phyloP scores from a whole-genome alignment of 1,140 invertebrate genomes.

The Caenorhabditis brenneri region DNA sequence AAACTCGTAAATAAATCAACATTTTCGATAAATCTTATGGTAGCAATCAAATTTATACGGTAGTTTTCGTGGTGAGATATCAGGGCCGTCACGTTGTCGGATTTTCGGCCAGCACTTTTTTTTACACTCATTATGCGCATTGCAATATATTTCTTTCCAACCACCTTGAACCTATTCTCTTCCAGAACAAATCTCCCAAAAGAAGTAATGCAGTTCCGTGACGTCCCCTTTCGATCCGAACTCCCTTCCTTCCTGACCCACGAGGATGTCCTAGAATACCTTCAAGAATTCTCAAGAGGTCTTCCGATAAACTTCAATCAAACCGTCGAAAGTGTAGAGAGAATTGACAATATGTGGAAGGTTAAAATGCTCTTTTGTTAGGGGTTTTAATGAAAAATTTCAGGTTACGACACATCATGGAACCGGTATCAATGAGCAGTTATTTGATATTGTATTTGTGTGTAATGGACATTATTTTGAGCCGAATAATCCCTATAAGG shows the following conservation, averaged over 20 bases:
- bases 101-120: too few species aligned
- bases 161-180: too few species aligned
- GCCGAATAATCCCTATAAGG: constrained; percentile 76
- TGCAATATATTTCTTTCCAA: too few species aligned
- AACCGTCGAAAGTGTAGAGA: constrained; percentile 32
- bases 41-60: too few species aligned
- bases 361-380: constrained; percentile 7
- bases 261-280: constrained; percentile 80
- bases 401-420: constrained; percentile 60
- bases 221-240: constrained; percentile 78
- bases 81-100: too few species aligned
- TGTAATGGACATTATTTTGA: constrained; percentile 75
- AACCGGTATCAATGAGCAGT: background rate
- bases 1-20: too few species aligned
- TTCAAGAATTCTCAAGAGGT: constrained; percentile 74
- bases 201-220: constrained; percentile 86
- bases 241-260: constrained; percentile 80
- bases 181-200: constrained; percentile 88
- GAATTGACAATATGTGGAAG: constrained; percentile 32
- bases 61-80: too few species aligned
- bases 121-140: too few species aligned
- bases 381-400: constrained; percentile 76
- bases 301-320: constrained; percentile 77
- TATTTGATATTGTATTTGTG: constrained; percentile 63
- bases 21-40: too few species aligned